Base-by-base conservation (phyloP, 2,113 vertebrate genomes). In the Baryphthengus martii region DNA sequence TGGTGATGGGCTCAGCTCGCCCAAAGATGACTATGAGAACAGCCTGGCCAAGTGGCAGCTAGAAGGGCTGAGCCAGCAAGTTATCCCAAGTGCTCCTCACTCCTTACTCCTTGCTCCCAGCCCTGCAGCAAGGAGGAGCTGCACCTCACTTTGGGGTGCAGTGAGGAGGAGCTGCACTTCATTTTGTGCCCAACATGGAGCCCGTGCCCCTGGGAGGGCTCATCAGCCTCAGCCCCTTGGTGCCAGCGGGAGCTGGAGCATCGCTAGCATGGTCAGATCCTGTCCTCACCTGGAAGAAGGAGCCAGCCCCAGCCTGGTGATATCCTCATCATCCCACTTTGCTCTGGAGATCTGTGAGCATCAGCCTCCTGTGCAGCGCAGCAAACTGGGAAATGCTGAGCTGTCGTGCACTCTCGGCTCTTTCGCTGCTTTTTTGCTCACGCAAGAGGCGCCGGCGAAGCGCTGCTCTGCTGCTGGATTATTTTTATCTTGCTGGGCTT, bases 211-310 rank as follows among this genome's bases (percentile, higher is more conserved):
- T 6, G 4, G 35, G 2, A 7, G 49, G 42, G 35, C 40, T 50
- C 59, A 11, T 21, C 59, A 66, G 24, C 42, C 31, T 42, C 7
- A 2, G 24, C 16, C 28, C 45, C 28, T 17, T 12, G 25, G 14
- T 65, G 25, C 50, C 50, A 70, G 55, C 1, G 1, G 73, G 21
- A 85, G 25, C 31, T 0, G 0, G 53, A 71, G 29, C 29, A 24
- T 45, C 10, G 0, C 40, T 1, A 6, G 40, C 2, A 0, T 1
- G 7, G 12, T 13, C 2, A 0, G 59, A 39, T 10, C 26, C 37
- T 26, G 4, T 78, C 58, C 58, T 85, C 73, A 72, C 88, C 66
- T 78, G 73, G 72, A 26, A 90, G 73, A 63, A 90, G 44, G 56
- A 90, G 65, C 80, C 80, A 90, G 31, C 25, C 16, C 47, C 88